Percentiles rank a stretch among this genome's conserved stretches.
These are phyloP conservation scores for Holothuria leucospilota DNA, from an alignment of 53 echinoderm and acorn worm species.

Conservation along the genomic window DNA sequence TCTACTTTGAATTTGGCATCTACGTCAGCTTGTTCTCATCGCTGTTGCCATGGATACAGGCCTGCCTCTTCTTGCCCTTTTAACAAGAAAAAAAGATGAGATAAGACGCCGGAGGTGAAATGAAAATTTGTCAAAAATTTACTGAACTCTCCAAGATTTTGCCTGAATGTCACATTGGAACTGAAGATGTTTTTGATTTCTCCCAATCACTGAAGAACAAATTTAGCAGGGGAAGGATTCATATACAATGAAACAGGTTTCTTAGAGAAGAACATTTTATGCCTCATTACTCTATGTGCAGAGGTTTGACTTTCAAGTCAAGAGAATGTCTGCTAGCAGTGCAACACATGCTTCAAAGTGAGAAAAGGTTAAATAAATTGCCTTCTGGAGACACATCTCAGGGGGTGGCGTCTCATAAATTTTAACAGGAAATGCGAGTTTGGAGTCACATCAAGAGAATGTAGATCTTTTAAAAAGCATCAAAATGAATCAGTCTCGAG, in stretches of 20 bases:
- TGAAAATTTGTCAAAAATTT: constrained; percentile 41
- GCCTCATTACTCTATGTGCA: too few species aligned
- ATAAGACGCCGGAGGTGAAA: constrained; percentile 24
- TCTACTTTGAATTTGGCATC: constrained; percentile 18
- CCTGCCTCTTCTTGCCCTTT: constrained; percentile 45
- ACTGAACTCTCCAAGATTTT: constrained; percentile 10
- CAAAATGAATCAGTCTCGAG: too few species aligned
- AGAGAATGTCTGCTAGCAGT: too few species aligned
- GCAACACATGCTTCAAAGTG: too few species aligned
- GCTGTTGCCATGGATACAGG: constrained; percentile 28
- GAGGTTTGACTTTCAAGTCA: too few species aligned
- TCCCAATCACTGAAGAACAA: neutral
- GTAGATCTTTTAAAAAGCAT: too few species aligned
- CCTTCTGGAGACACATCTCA: too few species aligned
- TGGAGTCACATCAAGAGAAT: too few species aligned
- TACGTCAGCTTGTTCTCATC: constrained; percentile 51
- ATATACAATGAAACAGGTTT: neutral
- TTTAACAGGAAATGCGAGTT: too few species aligned
- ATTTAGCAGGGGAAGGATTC: neutral
- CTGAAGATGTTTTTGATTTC: neutral
- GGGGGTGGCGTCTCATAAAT: too few species aligned
- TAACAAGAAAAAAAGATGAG: constrained; percentile 19
- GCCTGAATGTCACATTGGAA: constrained; percentile 23
- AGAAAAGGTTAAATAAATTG: too few species aligned
- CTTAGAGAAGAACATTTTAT: too few species aligned